Evolutionary conservation across 2,113 vertebrate genomes (phyloP).

Genomic region (Fregata magnificens): DNA sequence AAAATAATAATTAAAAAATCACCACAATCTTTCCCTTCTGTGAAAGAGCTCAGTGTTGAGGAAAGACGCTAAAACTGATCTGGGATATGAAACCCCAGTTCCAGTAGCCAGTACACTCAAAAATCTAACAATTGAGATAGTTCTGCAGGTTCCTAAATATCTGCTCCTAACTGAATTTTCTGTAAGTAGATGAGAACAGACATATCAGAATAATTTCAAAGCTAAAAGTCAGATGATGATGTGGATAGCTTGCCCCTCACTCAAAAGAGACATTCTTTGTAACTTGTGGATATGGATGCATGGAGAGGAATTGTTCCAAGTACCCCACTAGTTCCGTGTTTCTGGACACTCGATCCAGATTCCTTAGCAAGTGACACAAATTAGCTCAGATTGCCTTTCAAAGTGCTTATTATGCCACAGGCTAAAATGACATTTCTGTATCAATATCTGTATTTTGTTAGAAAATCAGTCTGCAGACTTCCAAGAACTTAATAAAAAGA

Average conservation of each 20-base stretch:
- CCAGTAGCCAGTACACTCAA: background rate
- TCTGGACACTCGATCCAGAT: background rate
- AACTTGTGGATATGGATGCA: background rate
- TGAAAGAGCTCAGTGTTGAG: background rate
- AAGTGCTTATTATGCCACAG: background rate
- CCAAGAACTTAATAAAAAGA: background rate
- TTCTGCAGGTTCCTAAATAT: background rate
- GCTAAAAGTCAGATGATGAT: background rate
- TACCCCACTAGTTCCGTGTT: background rate
- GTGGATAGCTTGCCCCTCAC: background rate
- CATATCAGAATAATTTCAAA: background rate
- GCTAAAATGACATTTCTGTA: background rate
- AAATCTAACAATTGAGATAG: background rate
- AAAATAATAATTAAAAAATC: background rate
- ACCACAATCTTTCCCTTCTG: background rate
- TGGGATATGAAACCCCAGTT: background rate
- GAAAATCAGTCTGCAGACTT: background rate
- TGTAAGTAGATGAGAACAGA: background rate
- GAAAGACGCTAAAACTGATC: background rate
- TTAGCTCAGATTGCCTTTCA: background rate
- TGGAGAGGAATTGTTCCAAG: background rate
- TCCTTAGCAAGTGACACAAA: background rate
- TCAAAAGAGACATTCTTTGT: background rate
- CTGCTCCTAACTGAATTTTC: background rate
- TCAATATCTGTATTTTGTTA: background rate